phyloP scores from a whole-genome alignment of 2,113 vertebrate species.

The Takifugu flavidus region DNA sequence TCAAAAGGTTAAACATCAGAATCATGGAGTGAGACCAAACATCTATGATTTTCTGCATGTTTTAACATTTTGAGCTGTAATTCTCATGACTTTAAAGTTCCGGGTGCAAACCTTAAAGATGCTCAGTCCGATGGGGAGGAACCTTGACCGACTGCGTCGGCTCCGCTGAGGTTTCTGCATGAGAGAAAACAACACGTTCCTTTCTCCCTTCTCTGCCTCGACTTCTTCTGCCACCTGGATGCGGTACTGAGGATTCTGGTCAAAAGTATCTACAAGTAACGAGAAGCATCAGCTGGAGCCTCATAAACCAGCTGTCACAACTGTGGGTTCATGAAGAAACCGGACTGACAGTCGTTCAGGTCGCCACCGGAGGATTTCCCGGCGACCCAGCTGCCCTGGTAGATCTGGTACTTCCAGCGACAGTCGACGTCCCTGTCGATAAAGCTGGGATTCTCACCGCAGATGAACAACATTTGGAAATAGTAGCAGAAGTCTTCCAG shows the following conservation, averaged over 20 bases:
- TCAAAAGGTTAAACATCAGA: too few relatives aligned
- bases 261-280: slow-evolving; percentile 16
- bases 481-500: slow-evolving; percentile 43
- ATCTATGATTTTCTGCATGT: too few relatives aligned
- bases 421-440: slow-evolving; percentile 29
- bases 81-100: neutral
- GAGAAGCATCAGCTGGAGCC: neutral
- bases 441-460: slow-evolving; percentile 56
- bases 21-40: too few relatives aligned
- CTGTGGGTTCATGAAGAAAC: neutral
- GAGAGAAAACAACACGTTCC: slow-evolving; percentile 46
- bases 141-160: neutral
- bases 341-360: neutral
- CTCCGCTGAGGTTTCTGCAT: slow-evolving; percentile 32
- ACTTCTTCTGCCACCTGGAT: slow-evolving; percentile 19
- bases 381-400: slow-evolving; percentile 30
- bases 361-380: slow-evolving; percentile 25
- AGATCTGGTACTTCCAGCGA: slow-evolving; percentile 46
- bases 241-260: slow-evolving; percentile 48
- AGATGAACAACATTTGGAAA: slow-evolving; percentile 7
- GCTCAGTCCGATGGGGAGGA: neutral
- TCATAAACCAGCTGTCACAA: neutral
- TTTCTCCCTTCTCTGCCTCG: slow-evolving; percentile 8
- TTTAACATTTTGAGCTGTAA: too few relatives aligned
- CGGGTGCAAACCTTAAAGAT: slow-evolving; percentile 29